Evolutionary conservation across 1,140 invertebrate genomes (phyloP), one percentile per base, ranked within the genome.

Genomic region (Euglossa dilemma): DNA sequence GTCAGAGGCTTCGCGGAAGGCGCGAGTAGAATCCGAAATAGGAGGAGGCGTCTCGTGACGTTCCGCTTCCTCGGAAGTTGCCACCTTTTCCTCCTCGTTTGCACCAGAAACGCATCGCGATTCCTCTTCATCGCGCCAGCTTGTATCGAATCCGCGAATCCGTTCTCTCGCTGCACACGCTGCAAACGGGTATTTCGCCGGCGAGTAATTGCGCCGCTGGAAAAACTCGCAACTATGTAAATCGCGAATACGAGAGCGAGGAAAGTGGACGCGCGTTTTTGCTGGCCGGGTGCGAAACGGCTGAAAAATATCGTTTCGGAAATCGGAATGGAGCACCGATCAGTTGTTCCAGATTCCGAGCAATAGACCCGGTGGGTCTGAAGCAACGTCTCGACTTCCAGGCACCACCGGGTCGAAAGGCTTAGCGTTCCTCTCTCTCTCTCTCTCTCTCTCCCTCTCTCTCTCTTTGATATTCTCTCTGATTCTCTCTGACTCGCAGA

Each of bases 231-330:
- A 70, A 52, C 18, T 63, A 16, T 7, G 9, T 14, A 25, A 28
- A 9, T 4, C 9, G n/a, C 25, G 12, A 71, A 71, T 4, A 8
- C 25, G 45, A 45, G 5, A 70, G 45, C 20, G 23, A 45, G 45
- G 67, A 70, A 50, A 70, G n/a, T 25, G n/a, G n/a, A 50, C 45
- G 64, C 50, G 25, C 9, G 69, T 71, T 71, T 71, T 52, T 71
- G 52, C 69, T 71, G 28, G 20, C 69, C 52, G 52, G 20, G 6
- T 28, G 36, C 66, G 66, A 47, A 67, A 47, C 23, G 6, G 16
- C 12, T 43, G 23, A 43, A 67, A 8, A 47, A 67, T 67, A 67
- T 36, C n/a, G 12, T 67, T 47, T 14, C 43, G 8, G 23, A 67
- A 67, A 47, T 67, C 16, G 14, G 47, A 9, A 20, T 18, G 28